phyloP scores from a whole-genome alignment of 2,797 vertebrate species.

The Poliocrania exsul region DNA sequence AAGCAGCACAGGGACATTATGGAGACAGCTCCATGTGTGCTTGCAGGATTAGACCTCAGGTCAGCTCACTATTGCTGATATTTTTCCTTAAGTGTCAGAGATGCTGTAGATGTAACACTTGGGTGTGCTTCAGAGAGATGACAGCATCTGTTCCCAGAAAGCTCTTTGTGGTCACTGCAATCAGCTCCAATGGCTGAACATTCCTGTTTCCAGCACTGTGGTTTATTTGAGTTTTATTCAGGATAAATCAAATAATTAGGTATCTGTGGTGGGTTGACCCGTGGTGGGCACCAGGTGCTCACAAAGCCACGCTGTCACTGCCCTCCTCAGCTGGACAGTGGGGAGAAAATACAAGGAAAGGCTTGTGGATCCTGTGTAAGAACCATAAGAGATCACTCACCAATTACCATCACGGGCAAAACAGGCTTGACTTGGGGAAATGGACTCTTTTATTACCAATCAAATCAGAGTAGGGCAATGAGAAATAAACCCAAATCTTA shows the following conservation, averaged over 20 bases:
- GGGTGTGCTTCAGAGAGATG: neutral
- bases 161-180: neutral
- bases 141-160: neutral
- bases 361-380: neutral
- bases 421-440: neutral
- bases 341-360: neutral
- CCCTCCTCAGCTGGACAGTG: neutral
- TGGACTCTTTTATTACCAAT: neutral
- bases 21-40: neutral
- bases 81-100: conserved; percentile 2
- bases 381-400: neutral
- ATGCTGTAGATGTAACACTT: neutral
- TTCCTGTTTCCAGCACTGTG: neutral
- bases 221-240: neutral
- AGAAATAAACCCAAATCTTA: neutral
- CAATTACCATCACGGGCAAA: neutral
- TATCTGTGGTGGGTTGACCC: neutral
- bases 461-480: neutral
- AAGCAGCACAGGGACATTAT: neutral
- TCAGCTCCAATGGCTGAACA: neutral
- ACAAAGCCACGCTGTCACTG: fast-evolving
- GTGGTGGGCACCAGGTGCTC: no score
- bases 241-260: neutral
- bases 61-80: conserved; percentile 17
- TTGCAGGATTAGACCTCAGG: conserved; percentile 24